Percentiles rank a stretch among this genome's conserved stretches.
phyloP scores from a whole-genome alignment of 2,113 vertebrate genomes.

The Macrotus californicus region DNA sequence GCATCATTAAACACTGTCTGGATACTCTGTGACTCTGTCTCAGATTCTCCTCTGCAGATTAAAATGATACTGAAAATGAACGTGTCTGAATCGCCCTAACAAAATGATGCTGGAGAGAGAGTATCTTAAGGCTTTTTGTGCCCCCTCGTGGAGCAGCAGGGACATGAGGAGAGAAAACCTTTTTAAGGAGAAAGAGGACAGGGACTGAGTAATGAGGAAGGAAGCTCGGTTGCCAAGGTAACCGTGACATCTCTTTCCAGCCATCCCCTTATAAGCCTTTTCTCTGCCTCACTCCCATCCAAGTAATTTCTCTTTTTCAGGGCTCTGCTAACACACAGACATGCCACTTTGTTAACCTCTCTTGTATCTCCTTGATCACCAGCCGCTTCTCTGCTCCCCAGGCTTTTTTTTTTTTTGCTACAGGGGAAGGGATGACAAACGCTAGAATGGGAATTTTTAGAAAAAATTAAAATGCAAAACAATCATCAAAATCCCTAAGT shows the following conservation, averaged over 20 bases:
- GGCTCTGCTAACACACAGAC: neutral
- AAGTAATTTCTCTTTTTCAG: neutral
- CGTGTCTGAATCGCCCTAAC: neutral
- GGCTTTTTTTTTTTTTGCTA: neutral
- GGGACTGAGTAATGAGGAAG: neutral
- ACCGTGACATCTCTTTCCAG: neutral
- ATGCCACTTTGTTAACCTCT: neutral
- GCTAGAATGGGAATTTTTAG: neutral
- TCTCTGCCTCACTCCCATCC: neutral
- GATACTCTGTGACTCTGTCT: neutral
- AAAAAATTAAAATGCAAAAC: neutral
- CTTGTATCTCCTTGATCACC: neutral
- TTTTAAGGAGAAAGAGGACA: neutral
- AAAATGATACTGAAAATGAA: neutral
- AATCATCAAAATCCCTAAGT: neutral
- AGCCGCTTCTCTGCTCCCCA: neutral
- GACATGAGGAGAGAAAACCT: neutral
- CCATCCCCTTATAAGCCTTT: neutral
- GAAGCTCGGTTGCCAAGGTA: conserved; percentile 37
- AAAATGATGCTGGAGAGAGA: neutral
- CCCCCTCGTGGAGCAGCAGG: conserved; percentile 58
- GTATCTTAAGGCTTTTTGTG: conserved; percentile 42
- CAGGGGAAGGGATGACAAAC: neutral
- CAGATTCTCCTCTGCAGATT: neutral
- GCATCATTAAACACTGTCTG: too few relatives aligned